Evolutionary conservation across 2,888 invertebrate genomes (phyloP).

Genomic region (Diadromus collaris): DNA sequence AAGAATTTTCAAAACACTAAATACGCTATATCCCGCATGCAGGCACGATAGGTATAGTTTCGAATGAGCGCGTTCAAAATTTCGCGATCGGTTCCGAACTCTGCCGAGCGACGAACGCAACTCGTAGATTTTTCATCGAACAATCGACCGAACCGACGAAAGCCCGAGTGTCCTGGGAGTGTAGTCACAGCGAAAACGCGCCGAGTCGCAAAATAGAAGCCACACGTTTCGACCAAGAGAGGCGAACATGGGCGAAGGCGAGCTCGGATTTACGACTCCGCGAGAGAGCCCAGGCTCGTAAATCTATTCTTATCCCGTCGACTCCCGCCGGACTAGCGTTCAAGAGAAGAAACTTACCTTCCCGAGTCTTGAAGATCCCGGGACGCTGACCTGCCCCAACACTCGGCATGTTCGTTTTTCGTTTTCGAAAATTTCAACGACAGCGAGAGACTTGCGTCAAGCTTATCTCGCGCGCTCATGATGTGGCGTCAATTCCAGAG

Average conservation of each 20-base stretch:
- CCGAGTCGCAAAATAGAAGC: slow-evolving; percentile 40
- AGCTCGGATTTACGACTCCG: slow-evolving; percentile 45
- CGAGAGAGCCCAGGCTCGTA: slow-evolving; percentile 42
- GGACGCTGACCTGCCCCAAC: slow-evolving; percentile 51
- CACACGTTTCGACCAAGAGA: slow-evolving; percentile 11
- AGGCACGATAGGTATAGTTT: neutral
- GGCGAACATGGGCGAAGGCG: slow-evolving; percentile 17
- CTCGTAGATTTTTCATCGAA: neutral
- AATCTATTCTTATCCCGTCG: slow-evolving; percentile 57
- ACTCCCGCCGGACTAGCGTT: slow-evolving; percentile 25
- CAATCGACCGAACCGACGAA: neutral
- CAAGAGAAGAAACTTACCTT: slow-evolving; percentile 31
- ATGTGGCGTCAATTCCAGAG: slow-evolving; percentile 2
- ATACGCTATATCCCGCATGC: neutral
- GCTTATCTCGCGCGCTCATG: neutral
- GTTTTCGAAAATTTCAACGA: neutral
- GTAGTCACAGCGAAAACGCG: neutral
- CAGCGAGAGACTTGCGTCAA: neutral
- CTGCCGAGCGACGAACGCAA: neutral
- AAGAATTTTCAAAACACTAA: no score
- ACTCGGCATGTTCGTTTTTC: neutral
- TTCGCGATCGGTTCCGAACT: neutral
- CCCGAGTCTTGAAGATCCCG: slow-evolving; percentile 32
- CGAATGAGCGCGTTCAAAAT: neutral
- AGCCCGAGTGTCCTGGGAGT: neutral